phyloP scores from a whole-genome alignment of 37 sponge, comb jelly and placozoan genomes.

The Chondrosia reniformis region DNA sequence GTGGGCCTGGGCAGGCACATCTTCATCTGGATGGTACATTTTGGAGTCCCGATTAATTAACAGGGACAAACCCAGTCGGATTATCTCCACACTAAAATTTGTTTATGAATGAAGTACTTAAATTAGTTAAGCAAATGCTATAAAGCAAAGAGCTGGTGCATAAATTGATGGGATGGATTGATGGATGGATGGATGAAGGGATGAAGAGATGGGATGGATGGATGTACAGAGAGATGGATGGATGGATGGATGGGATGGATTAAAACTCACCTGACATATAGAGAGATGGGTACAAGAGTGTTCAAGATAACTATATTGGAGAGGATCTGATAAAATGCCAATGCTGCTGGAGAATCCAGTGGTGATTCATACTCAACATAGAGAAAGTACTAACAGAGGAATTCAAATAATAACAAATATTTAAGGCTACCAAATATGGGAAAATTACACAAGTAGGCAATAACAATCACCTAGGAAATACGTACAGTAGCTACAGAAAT shows the following conservation, averaged over 20 bases:
- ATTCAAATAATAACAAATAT: not conserved
- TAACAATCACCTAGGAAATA: too few species aligned
- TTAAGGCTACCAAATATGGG: not conserved
- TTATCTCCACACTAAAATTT: conserved; percentile 95
- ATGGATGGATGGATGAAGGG: too few species aligned
- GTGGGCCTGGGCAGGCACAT: conserved; percentile 77
- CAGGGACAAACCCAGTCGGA: conserved; percentile 88
- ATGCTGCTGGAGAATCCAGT: conserved; percentile 45
- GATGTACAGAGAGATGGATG: too few species aligned
- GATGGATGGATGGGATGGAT: too few species aligned
- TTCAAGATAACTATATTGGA: conserved; percentile 93
- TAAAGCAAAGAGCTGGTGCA: too few species aligned
- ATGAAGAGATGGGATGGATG: too few species aligned
- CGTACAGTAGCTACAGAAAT: not conserved
- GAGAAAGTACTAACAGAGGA: conserved; percentile 47
- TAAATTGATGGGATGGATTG: too few species aligned
- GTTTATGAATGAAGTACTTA: too few species aligned
- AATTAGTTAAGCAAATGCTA: too few species aligned
- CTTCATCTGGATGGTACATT: conserved; percentile 85
- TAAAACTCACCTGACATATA: conserved; percentile 95
- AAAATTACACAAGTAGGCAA: too few species aligned
- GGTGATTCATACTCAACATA: conserved; percentile 46
- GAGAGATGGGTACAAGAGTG: conserved; percentile 96
- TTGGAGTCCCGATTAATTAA: conserved; percentile 89
- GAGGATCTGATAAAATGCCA: conserved; percentile 79